These are phyloP conservation scores for Vanacampus margaritifer DNA, from an alignment of 2,113 vertebrate species.

Conservation along the genomic window DNA sequence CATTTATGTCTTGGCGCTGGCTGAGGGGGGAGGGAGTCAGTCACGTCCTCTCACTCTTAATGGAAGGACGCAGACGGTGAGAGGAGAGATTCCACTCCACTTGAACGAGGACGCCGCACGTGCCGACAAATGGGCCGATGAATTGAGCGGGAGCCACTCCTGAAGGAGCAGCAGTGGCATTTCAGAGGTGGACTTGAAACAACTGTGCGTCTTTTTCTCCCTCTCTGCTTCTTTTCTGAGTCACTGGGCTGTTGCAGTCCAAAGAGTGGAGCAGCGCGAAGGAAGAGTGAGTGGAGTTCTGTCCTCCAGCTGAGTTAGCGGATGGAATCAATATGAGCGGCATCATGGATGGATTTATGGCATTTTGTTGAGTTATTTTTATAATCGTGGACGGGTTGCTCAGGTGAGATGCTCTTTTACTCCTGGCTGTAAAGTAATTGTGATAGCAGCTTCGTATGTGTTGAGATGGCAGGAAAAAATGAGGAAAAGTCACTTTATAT, in stretches of 20 bases:
- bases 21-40: constrained; percentile 66
- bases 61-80: constrained; percentile 65
- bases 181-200: constrained; percentile 85
- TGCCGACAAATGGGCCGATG: constrained; percentile 62
- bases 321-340: constrained; percentile 71
- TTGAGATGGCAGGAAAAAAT: neutral
- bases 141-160: constrained; percentile 69
- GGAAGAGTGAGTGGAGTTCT: constrained; percentile 56
- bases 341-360: constrained; percentile 86
- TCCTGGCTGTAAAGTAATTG: neutral
- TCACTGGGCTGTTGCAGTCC: constrained; percentile 71
- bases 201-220: constrained; percentile 73
- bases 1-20: constrained; percentile 71
- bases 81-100: constrained; percentile 63
- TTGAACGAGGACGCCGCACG: constrained; percentile 62
- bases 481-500: neutral
- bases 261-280: constrained; percentile 68
- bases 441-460: neutral
- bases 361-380: constrained; percentile 83
- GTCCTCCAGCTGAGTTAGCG: constrained; percentile 71
- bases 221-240: constrained; percentile 73
- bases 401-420: constrained; percentile 78
- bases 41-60: constrained; percentile 55
- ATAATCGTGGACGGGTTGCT: constrained; percentile 82
- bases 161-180: constrained; percentile 71